Evolutionary conservation across 2,888 invertebrate genomes (phyloP), one percentile per base, ranked within the genome.

Genomic region (Stenolophus ochropezus): DNA sequence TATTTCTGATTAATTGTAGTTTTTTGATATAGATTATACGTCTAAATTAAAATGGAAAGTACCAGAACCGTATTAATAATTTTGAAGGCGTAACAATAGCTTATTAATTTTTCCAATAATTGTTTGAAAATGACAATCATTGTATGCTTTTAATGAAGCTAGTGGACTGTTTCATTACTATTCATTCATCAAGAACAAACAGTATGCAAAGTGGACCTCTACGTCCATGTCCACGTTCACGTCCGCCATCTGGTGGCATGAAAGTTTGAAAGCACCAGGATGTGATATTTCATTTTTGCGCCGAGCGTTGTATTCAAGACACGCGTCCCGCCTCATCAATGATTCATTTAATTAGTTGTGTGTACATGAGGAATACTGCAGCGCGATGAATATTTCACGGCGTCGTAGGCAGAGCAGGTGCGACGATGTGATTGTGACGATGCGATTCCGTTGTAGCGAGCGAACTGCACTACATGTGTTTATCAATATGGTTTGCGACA

Each of bases 291-390:
- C 77, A 77, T 77, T 77, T 77, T 77, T 61, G 61, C 23, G 21
- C 18, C 61, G 61, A 2, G 2, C 73, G 65, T 69, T 69, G 65
- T 69, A 69, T 69, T 69, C 65, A 18, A 18, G 33, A 69, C 65
- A 69, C 65, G 73, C 47, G 78, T 65, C 78, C 69, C 69, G 47
- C 14, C 78, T 78, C 78, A 78, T 78, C 78, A 78, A 78, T 69
- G 65, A 78, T 78, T 78, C 78, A 78, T 78, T 78, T 78, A 78
- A 78, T 78, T 78, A 78, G 78, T 78, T 78, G 65, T 80, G 73
- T 80, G 80, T 73, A 79, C 79, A 73, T 80, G 80, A 80, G 80
- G 58, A 80, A 71, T 58, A 80, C 69, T 79, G 73, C 80, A 73
- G 21, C 16, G 58, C 18, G 20, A 73, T 80, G 73, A 80, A 80